phyloP scores from a whole-genome alignment of 2,797 vertebrate genomes.

The Hippocampus kuda region DNA sequence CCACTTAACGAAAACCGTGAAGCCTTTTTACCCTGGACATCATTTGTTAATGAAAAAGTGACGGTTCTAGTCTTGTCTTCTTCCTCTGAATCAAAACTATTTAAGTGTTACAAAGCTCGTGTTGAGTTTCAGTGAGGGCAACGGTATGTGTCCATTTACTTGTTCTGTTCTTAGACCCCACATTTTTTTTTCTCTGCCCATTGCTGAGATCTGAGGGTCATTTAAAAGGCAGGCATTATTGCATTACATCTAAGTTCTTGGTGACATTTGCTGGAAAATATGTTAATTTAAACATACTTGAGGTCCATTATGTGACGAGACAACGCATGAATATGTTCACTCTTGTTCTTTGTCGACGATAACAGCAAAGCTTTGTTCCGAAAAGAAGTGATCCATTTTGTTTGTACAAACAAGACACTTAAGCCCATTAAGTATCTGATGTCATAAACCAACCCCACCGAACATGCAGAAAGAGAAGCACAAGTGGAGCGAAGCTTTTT shows the following conservation, averaged over 20 bases:
- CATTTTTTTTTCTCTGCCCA: background rate
- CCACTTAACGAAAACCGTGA: too few species aligned
- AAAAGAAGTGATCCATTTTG: conserved; percentile 27
- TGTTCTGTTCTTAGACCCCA: conserved; percentile 26
- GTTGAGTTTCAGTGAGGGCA: conserved; percentile 38
- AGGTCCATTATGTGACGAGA: background rate
- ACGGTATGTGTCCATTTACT: conserved; percentile 12
- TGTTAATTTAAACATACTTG: background rate
- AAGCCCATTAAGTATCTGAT: conserved; percentile 2
- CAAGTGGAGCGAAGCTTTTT: conserved; percentile 14
- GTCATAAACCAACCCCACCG: conserved; percentile 3
- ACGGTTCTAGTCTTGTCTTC: background rate
- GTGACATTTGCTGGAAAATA: conserved; percentile 4
- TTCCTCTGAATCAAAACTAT: conserved; percentile 7
- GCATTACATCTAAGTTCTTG: background rate
- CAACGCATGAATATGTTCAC: conserved; percentile 36
- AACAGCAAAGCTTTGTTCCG: conserved; percentile 33
- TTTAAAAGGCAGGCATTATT: conserved; percentile 8
- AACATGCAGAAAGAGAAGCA: conserved; percentile 10
- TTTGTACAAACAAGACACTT: background rate
- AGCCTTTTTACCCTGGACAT: background rate
- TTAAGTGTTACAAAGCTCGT: conserved; percentile 13
- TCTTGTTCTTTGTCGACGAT: conserved; percentile 60
- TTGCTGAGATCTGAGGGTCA: conserved; percentile 2
- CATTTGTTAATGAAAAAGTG: background rate